These are phyloP conservation scores for Trinorchestia longiramus DNA, from an alignment of 1,140 invertebrate genomes.

Conservation along the genomic window DNA sequence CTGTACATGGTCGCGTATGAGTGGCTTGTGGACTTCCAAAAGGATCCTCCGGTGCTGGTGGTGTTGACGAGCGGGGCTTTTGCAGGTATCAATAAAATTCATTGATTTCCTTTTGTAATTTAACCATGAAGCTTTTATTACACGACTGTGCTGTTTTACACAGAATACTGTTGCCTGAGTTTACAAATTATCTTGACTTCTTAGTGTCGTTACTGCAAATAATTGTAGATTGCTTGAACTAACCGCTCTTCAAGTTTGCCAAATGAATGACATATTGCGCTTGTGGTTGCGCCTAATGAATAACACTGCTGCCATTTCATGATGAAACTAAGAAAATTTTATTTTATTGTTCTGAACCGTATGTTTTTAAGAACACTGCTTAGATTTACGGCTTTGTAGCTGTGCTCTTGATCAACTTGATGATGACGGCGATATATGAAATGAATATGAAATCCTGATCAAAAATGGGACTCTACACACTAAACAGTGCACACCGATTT, in stretches of 20 bases:
- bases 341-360: too few species aligned
- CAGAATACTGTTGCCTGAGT: neutral
- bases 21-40: slow-evolving; percentile 16
- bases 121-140: neutral
- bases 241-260: neutral
- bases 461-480: too few species aligned
- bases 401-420: too few species aligned
- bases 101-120: neutral
- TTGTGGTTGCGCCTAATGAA: neutral
- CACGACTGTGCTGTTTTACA: neutral
- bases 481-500: too few species aligned
- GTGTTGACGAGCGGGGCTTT: neutral
- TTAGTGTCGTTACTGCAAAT: neutral
- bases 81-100: neutral
- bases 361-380: too few species aligned
- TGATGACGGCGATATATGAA: too few species aligned
- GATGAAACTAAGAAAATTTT: neutral
- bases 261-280: neutral
- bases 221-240: neutral
- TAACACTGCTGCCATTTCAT: neutral
- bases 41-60: neutral
- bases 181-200: neutral
- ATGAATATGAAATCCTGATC: too few species aligned
- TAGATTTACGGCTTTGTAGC: too few species aligned
- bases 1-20: slow-evolving; percentile 37